These are phyloP conservation scores for Australoheros facetus DNA, from an alignment of 2,797 vertebrate genomes.

Conservation along the genomic window DNA sequence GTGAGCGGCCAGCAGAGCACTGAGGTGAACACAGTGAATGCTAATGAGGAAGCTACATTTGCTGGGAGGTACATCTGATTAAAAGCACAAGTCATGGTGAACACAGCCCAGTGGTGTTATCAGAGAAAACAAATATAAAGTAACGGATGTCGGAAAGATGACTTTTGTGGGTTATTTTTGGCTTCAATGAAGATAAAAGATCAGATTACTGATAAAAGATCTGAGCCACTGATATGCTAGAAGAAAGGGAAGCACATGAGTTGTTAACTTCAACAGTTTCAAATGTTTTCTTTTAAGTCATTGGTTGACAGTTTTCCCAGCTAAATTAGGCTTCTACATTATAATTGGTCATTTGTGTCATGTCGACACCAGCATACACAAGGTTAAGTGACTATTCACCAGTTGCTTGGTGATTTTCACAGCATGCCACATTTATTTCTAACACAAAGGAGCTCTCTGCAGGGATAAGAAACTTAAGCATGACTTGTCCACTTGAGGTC, in stretches of 20 bases:
- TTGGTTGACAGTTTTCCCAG: neutral
- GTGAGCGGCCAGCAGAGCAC: conserved; percentile 44
- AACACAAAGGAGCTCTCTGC: neutral
- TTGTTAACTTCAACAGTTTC: neutral
- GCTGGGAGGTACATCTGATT: conserved; percentile 66
- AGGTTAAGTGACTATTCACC: neutral
- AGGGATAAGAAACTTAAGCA: neutral
- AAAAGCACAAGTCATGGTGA: conserved; percentile 54
- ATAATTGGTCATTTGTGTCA: neutral
- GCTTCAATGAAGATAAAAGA: conserved; percentile 56
- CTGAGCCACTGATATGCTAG: conserved; percentile 8
- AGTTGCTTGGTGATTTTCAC: neutral
- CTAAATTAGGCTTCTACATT: neutral
- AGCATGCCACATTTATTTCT: neutral
- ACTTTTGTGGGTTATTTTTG: conserved; percentile 45
- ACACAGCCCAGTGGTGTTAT: conserved; percentile 50
- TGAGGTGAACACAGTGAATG: conserved; percentile 50
- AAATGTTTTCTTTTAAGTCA: conserved; percentile 1
- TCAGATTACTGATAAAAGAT: conserved; percentile 52
- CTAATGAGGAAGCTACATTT: conserved; percentile 55
- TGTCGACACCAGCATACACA: neutral
- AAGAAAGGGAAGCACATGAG: neutral
- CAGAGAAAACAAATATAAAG: conserved; percentile 54
- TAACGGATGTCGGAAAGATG: neutral
- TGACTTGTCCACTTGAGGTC: neutral